Conservation (phyloP, 1,140 invertebrate species). For the Aphelinus atriplicis region DNA sequence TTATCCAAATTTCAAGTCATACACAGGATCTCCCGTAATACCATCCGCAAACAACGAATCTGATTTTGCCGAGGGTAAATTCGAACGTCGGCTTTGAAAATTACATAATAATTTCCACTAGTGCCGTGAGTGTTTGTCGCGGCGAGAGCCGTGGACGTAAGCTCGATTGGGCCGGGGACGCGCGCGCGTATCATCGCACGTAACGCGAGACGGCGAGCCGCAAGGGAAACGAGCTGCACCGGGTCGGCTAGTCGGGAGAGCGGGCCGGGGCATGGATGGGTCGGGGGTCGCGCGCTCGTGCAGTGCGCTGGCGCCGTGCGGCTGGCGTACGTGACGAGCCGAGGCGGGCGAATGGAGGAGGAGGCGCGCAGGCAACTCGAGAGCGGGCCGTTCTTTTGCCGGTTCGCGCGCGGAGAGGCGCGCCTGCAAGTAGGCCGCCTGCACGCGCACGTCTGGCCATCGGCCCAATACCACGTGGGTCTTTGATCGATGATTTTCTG, state of each 20-base stretch:
- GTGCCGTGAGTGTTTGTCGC: background rate
- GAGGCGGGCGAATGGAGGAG: constrained; percentile 54
- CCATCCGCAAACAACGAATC: too few species aligned
- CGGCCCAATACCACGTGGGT: too few species aligned
- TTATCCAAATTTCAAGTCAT: too few species aligned
- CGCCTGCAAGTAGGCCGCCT: constrained; percentile 2
- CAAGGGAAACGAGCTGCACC: too few species aligned
- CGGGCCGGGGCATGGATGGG: too few species aligned
- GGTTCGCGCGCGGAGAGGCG: constrained; percentile 19
- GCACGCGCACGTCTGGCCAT: constrained; percentile 7
- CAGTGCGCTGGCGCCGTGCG: constrained; percentile 27
- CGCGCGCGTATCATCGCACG: background rate
- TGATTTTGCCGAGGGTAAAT: too few species aligned
- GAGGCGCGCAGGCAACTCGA: background rate
- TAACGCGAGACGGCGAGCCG: too few species aligned
- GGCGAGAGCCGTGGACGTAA: constrained; percentile 11
- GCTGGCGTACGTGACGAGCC: constrained; percentile 59
- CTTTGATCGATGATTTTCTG: too few species aligned
- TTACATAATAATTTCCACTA: too few species aligned
- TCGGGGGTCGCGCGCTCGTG: background rate
- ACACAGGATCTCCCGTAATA: too few species aligned
- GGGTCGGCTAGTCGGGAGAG: too few species aligned
- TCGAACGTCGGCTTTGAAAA: too few species aligned
- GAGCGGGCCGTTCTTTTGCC: constrained; percentile 2
- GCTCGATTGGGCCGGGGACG: background rate